These are phyloP conservation scores for Rafetus swinhoei DNA, from an alignment of 2,113 vertebrate genomes.

Conservation along the genomic window DNA sequence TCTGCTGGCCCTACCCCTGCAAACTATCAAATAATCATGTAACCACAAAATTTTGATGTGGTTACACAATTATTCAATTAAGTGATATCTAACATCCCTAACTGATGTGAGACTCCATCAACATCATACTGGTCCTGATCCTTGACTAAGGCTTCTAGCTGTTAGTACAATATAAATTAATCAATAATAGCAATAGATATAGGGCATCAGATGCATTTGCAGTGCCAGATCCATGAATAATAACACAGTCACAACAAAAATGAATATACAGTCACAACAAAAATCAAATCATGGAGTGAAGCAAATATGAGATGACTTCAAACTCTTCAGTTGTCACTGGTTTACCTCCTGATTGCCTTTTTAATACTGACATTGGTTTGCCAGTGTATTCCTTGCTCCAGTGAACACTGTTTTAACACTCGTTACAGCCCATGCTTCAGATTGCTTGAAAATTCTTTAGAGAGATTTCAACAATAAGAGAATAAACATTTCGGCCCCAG, in stretches of 20 bases:
- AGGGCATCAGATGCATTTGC: background rate
- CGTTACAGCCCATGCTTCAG: constrained; percentile 1
- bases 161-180: background rate
- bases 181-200: background rate
- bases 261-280: background rate
- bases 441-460: background rate
- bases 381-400: background rate
- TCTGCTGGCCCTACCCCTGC: too few relatives aligned
- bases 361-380: background rate
- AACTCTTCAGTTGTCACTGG: background rate
- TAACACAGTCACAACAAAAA: background rate
- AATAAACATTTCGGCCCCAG: constrained; percentile 37
- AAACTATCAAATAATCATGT: too few relatives aligned
- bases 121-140: background rate
- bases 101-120: too few relatives aligned
- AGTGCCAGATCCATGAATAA: background rate
- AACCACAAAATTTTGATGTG: too few relatives aligned
- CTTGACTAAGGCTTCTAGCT: background rate
- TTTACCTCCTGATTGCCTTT: background rate
- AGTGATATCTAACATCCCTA: too few relatives aligned
- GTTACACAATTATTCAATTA: too few relatives aligned
- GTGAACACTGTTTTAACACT: background rate
- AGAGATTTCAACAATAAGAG: background rate
- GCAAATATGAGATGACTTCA: background rate
- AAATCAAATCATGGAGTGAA: background rate